Conservation (phyloP, 2,113 vertebrate genomes). For the Galemys pyrenaicus region DNA sequence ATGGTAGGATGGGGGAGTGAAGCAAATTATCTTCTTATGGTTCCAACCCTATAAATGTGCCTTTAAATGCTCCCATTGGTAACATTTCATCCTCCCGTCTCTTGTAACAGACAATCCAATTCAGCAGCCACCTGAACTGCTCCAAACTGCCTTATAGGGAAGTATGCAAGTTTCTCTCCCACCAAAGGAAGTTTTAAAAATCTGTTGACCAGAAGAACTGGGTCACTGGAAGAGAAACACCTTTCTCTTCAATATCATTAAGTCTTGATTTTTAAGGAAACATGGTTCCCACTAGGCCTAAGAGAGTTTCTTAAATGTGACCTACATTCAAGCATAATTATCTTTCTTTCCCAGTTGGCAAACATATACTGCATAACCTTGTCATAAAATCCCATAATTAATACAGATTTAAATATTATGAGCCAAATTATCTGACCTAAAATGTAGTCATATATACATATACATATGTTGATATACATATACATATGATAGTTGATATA, state of each 20-base stretch:
- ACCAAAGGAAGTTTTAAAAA: neutral
- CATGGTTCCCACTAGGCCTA: constrained; percentile 65
- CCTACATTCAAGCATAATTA: constrained; percentile 79
- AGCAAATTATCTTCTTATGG: neutral
- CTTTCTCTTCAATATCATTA: constrained; percentile 54
- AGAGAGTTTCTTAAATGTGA: constrained; percentile 79
- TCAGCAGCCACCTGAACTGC: neutral
- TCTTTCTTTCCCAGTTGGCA: constrained; percentile 78
- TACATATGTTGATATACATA: too few relatives aligned
- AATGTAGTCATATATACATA: constrained; percentile 38
- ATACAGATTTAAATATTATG: constrained; percentile 68
- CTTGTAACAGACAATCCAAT: neutral
- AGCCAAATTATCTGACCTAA: constrained; percentile 72
- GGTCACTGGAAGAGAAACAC: constrained; percentile 59
- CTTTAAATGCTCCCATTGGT: neutral
- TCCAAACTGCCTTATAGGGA: neutral
- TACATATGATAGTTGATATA: too few relatives aligned
- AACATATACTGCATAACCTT: constrained; percentile 71
- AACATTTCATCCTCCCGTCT: neutral
- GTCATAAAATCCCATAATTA: constrained; percentile 76
- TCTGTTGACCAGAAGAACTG: constrained; percentile 62
- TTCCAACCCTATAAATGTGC: neutral
- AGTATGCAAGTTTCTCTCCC: neutral
- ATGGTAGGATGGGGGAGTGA: neutral
- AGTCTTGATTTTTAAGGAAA: constrained; percentile 64